Base-by-base conservation (phyloP, 2,888 invertebrate genomes). In the Sipha maydis region DNA sequence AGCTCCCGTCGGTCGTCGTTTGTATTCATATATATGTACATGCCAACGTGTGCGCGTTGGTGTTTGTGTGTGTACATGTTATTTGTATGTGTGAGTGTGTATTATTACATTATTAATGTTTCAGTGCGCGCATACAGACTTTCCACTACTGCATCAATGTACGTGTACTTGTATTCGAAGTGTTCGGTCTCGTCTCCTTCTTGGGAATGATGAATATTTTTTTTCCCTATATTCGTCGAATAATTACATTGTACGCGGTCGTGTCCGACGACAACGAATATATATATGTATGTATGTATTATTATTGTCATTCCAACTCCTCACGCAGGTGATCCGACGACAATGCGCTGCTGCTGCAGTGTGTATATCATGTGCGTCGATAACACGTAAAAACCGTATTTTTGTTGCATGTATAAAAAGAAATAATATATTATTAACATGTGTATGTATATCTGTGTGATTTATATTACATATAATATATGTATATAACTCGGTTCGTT, bases 1-100 rank as follows among this genome's bases (percentile, higher is more conserved):
- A 76, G 84, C 79, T 86, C 86, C 79, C 79, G 86, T 86, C 71
- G n/a, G 79, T 80, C 86, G 71, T 78, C 85, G 69, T 76, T 56
- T 76, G 76, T 85, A 85, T 67, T 67, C 31, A 28, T 71, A 56
- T 71, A 11, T 71, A 31, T 71, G 14, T 31, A 56, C 56, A 21
- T 19, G 21, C 56, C 19, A 21, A 56, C 21, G 56, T 21, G 25
- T 25, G 0, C 48, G 14, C 14, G 48, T 48, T 11, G 11, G 48
- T 48, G 14, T 48, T 8, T 0, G 48, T 48, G 48, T 3, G 48
- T 3, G 48, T 48, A 14, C 48, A 9, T 48, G n/a, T n/a, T n/a
- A n/a, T n/a, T n/a, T n/a, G n/a, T n/a, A n/a, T n/a, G 56, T 19
- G 21, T 7, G 56, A 1, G 61, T 17, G 31, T 71, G 25, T 31